phyloP scores from a whole-genome alignment of 1,140 invertebrate genomes.

The Olivierus martensii region DNA sequence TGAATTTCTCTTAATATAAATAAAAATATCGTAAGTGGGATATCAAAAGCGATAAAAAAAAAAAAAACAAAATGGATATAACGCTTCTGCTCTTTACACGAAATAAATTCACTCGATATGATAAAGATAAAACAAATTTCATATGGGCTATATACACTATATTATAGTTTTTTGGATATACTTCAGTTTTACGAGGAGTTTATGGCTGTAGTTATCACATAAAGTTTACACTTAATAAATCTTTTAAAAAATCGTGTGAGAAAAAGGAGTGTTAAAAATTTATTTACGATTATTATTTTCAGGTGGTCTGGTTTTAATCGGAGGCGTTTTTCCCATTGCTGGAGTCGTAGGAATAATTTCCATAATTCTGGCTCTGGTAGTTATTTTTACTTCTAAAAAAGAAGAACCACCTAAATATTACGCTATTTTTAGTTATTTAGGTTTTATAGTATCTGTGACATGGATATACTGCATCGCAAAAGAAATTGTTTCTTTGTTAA shows the following conservation, averaged over 20 bases:
- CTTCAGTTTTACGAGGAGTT: no score
- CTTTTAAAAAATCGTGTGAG: not conserved
- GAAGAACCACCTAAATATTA: constrained; percentile 30
- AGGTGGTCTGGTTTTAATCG: constrained; percentile 31
- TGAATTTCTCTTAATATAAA: no score
- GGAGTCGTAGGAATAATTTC: constrained; percentile 25
- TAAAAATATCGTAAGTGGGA: no score
- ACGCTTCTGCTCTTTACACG: no score
- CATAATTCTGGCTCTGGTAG: constrained; percentile 23
- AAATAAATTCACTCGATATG: no score
- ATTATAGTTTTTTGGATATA: no score
- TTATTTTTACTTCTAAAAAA: constrained; percentile 28
- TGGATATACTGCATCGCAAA: constrained; percentile 51
- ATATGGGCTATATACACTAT: no score
- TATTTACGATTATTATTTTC: constrained; percentile 21
- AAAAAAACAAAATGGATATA: no score
- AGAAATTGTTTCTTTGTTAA: constrained; percentile 48
- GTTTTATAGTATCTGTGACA: constrained; percentile 45
- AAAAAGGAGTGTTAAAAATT: not conserved
- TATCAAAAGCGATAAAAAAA: no score
- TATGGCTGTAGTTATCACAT: no score
- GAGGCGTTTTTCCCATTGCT: constrained; percentile 25
- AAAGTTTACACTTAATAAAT: no score
- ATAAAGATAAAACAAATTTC: no score
- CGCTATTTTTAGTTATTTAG: constrained; percentile 41